A percentile compares a stretch with the other conserved stretches of the same genome.
Evolutionary conservation across 2,797 vertebrate species (phyloP).

Genomic region (Eurystomus glaucurus): DNA sequence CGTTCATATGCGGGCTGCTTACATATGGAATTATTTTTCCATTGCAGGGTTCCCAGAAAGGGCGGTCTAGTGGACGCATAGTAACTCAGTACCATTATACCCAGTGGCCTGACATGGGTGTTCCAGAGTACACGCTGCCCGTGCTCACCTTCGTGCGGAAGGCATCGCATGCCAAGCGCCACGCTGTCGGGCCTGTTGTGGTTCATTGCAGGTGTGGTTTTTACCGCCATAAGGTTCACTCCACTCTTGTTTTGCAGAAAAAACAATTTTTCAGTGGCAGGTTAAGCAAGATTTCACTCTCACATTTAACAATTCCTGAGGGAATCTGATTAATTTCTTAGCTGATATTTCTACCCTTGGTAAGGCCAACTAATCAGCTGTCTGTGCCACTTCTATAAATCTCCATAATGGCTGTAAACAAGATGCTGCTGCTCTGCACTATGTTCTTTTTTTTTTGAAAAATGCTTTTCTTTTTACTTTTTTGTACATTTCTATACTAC

Average conservation of each 20-base stretch:
- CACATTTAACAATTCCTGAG: not conserved
- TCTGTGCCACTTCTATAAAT: not conserved
- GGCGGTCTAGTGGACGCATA: slow-evolving; percentile 84
- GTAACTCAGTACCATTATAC: slow-evolving; percentile 96
- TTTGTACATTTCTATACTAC: not conserved
- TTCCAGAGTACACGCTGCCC: slow-evolving; percentile 91
- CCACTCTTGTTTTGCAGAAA: slow-evolving; percentile 33
- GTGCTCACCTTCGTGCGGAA: slow-evolving; percentile 94
- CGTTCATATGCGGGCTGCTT: not conserved
- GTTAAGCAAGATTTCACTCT: not conserved
- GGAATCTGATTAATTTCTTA: slow-evolving; percentile 16
- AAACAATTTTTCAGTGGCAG: not conserved
- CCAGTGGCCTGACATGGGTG: slow-evolving; percentile 98
- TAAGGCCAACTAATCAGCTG: slow-evolving; percentile 35
- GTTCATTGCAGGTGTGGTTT: slow-evolving; percentile 95
- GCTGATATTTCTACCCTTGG: slow-evolving; percentile 8
- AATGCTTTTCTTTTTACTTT: not conserved
- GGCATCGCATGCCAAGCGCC: slow-evolving; percentile 87
- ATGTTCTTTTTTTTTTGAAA: not conserved
- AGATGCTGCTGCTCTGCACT: not conserved
- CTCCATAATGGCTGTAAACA: not conserved
- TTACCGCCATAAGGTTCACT: not conserved
- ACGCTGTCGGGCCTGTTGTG: slow-evolving; percentile 87
- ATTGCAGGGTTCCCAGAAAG: slow-evolving; percentile 91
- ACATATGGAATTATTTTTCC: not conserved